Evolutionary conservation across 2,888 invertebrate species (phyloP), one percentile per base, ranked within the genome.

Genomic region (Mesoligia furuncula): DNA sequence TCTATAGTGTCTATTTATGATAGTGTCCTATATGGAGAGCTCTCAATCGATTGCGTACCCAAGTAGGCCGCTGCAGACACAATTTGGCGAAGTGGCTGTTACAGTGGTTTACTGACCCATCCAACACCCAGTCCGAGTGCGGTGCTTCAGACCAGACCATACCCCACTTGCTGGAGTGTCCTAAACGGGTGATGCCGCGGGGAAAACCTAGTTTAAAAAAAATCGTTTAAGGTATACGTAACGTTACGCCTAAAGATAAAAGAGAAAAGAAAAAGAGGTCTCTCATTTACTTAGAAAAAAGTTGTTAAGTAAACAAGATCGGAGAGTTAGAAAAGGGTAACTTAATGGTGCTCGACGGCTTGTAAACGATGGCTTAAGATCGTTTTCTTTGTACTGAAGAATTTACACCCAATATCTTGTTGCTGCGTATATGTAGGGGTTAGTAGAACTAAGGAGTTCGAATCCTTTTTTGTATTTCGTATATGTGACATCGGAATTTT

Each of bases 361-460:
- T 79, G 36, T 54, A 79, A 79, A 45, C 17, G 65, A 36, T 57
- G 48, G 20, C 4, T 11, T 31, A 24, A 36, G 7, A 31, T 11
- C 24, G 7, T 57, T 80, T 74, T 57, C n/a, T 73, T 57, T 24
- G 20, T 11, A 31, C 11, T 31, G 20, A 59, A 75, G 31, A 80
- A 59, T 67, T 75, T 51, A 59, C n/a, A 68, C n/a, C 80, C 57
- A 80, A 75, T 74, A 51, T 31, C 48, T 57, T 75, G 75, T 69
- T 64, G 75, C 42, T 64, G 8, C 36, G 24, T 51, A 54, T 66
- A 24, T 72, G 11, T 59, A 8, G 11, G 48, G 72, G 27, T 42
- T 57, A 39, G 54, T 54, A 31, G 5, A 39, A 24, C 4, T 31
- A 39, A 54, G 5, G 36, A 48, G 9, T 45, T 45, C 5, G 5